phyloP scores from a whole-genome alignment of 2,888 invertebrate species.

The Hirtodrosophila confusa region DNA sequence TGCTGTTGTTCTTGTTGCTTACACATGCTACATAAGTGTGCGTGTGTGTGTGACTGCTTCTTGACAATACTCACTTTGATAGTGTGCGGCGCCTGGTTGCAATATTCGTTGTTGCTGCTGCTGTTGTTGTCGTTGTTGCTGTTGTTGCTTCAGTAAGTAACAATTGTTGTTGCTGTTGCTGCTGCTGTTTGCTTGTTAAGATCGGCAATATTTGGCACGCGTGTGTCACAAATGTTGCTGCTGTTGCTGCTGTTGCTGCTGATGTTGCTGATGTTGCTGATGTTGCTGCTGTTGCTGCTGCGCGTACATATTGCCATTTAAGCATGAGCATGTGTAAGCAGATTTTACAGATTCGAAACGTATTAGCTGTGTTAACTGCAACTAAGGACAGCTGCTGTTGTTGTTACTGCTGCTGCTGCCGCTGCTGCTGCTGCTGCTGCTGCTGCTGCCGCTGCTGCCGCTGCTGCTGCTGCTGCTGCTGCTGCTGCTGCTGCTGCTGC shows the following conservation, averaged over 20 bases:
- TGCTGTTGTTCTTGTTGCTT: slow-evolving; percentile 23
- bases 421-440: slow-evolving; percentile 10
- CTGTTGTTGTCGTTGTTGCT: slow-evolving; percentile 22
- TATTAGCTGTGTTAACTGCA: slow-evolving; percentile 2
- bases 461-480: slow-evolving; percentile 6
- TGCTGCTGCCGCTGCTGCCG: slow-evolving; percentile 34
- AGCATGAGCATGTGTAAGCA: slow-evolving; percentile 65
- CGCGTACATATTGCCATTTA: slow-evolving; percentile 75
- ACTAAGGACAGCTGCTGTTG: slow-evolving; percentile 1
- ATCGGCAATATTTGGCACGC: slow-evolving; percentile 76
- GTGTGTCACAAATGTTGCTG: slow-evolving; percentile 67
- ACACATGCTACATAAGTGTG: background rate
- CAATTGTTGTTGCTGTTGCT: slow-evolving; percentile 17
- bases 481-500: slow-evolving; percentile 1
- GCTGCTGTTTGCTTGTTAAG: slow-evolving; percentile 47
- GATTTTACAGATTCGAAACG: slow-evolving; percentile 23
- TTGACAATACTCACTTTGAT: slow-evolving; percentile 64
- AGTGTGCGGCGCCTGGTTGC: slow-evolving; percentile 57
- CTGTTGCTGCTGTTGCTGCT: slow-evolving; percentile 36
- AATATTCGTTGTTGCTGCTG: slow-evolving; percentile 59
- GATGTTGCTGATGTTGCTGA: slow-evolving; percentile 45
- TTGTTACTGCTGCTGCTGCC: slow-evolving; percentile 7
- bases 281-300: slow-evolving; percentile 60
- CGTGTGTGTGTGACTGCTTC: slow-evolving; percentile 5
- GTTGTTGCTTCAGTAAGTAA: slow-evolving; percentile 3